phyloP scores from a whole-genome alignment of 2,113 vertebrate species.

The Istiophorus platypterus region DNA sequence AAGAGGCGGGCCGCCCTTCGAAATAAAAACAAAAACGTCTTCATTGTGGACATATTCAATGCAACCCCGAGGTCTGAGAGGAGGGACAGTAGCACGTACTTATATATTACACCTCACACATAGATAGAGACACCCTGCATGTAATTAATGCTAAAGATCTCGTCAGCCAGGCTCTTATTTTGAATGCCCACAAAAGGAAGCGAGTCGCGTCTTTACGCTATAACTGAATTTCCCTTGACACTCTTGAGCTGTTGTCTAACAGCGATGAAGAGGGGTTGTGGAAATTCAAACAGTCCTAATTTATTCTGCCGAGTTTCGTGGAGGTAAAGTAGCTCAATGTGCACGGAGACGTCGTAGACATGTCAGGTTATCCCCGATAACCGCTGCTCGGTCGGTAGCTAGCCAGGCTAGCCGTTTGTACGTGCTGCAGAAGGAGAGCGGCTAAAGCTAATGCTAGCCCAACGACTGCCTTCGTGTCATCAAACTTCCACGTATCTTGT shows the following conservation, averaged over 20 bases:
- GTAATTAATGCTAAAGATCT: rapidly evolving
- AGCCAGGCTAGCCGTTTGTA: not conserved
- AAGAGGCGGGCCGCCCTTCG: rapidly evolving
- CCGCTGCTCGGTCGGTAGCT: rapidly evolving
- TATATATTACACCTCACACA: rapidly evolving
- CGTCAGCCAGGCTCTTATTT: not conserved
- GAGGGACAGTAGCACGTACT: rapidly evolving
- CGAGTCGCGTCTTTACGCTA: rapidly evolving
- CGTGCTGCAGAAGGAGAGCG: not conserved
- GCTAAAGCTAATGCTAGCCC: slow-evolving; percentile 49
- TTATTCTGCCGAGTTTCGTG: not conserved
- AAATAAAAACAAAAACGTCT: not conserved
- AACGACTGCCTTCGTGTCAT: slow-evolving; percentile 14
- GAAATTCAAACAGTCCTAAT: not conserved
- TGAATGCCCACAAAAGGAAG: not conserved
- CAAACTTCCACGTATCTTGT: not conserved
- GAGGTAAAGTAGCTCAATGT: slow-evolving; percentile 30
- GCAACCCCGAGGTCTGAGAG: rapidly evolving
- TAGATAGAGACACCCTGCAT: no score
- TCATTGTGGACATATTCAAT: rapidly evolving
- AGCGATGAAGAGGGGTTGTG: slow-evolving; percentile 35
- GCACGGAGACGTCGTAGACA: not conserved
- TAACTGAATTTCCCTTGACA: rapidly evolving
- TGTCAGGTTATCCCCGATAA: rapidly evolving
- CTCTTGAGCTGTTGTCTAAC: slow-evolving; percentile 4